A percentile compares a stretch with the other conserved stretches of the same genome.
phyloP scores from a whole-genome alignment of 2,797 vertebrate genomes.

The Protosalanx chinensis region DNA sequence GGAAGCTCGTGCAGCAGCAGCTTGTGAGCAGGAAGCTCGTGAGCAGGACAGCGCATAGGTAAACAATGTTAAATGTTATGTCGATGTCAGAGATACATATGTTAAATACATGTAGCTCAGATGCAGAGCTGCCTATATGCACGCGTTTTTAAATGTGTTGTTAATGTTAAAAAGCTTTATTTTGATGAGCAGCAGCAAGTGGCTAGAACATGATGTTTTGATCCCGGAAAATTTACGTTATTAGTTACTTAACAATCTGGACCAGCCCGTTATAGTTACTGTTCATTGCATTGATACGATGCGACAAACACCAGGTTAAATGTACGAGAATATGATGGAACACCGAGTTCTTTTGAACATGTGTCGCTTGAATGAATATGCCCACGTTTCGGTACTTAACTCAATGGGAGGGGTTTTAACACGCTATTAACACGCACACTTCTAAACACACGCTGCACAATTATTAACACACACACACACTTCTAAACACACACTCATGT shows the following conservation, averaged over 20 bases:
- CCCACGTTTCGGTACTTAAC: neutral
- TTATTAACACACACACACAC: too few species aligned
- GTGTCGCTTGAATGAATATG: neutral
- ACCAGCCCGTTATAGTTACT: neutral
- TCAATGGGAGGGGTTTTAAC: neutral
- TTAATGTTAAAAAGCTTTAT: neutral
- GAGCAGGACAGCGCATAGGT: neutral
- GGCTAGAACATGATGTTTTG: neutral
- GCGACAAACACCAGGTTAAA: neutral
- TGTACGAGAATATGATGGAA: neutral
- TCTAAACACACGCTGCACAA: neutral
- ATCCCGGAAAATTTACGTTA: neutral
- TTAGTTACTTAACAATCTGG: neutral
- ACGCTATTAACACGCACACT: neutral
- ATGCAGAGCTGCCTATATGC: neutral
- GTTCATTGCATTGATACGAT: neutral
- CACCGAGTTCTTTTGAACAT: neutral
- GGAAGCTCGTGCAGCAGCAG: slow-evolving; percentile 51
- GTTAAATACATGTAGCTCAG: neutral
- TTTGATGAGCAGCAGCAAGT: neutral
- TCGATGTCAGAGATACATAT: neutral
- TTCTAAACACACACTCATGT: too few species aligned
- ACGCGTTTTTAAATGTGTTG: neutral
- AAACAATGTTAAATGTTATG: neutral
- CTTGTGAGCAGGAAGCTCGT: neutral